phyloP scores from a whole-genome alignment of 2,113 vertebrate genomes.

The Marmota flaviventris region DNA sequence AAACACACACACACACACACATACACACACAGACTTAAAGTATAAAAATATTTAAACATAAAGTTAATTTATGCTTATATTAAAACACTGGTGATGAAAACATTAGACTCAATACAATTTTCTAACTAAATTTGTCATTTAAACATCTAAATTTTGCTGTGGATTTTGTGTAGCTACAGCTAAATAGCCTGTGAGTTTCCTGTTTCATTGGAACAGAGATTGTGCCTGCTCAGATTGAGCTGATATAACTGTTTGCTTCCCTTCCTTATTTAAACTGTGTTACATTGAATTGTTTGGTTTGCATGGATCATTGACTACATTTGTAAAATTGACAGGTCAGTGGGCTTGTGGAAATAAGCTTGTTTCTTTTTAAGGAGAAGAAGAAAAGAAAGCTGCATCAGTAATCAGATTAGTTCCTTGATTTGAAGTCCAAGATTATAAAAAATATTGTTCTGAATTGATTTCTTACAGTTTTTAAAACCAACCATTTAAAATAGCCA shows the following conservation, averaged over 20 bases:
- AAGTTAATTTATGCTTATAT: neutral
- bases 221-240: neutral
- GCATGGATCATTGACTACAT: constrained; percentile 1
- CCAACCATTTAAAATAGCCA: neutral
- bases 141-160: constrained; percentile 4
- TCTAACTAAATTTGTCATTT: neutral
- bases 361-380: constrained; percentile 37
- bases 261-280: constrained; percentile 34
- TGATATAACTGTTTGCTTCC: neutral
- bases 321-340: constrained; percentile 56
- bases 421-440: constrained; percentile 1
- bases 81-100: neutral
- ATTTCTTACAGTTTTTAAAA: neutral
- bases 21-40: neutral
- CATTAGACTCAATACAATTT: neutral
- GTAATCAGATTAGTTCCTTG: neutral
- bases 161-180: neutral
- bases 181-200: neutral
- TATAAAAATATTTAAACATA: neutral
- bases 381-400: neutral
- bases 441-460: neutral
- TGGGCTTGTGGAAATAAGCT: neutral
- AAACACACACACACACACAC: neutral
- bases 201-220: neutral
- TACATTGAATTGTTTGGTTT: constrained; percentile 46